Evolutionary conservation across 2,113 vertebrate species (phyloP), one percentile per base, ranked within the genome.

Genomic region (Aleadryas rufinucha): DNA sequence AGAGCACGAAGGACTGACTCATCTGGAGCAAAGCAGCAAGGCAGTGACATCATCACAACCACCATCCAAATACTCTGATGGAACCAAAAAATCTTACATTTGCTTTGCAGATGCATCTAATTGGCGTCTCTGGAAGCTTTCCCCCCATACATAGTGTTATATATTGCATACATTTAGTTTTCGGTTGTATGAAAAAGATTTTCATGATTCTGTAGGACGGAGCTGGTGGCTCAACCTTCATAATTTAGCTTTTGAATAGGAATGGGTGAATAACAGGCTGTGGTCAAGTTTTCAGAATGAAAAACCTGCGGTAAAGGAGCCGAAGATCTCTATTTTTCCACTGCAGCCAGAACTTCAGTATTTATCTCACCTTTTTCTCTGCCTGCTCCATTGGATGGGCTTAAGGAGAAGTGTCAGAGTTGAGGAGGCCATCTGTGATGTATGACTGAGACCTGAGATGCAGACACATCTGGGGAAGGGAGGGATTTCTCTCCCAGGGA

Each of bases 91-190:
- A 26, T 23, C 28, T 52, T 35, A 3, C 24, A 17, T 23, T n/a
- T 35, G 37, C 20, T 53, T 84, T 70, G 28, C 31, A 57, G 41
- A 54, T 5, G 13, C 16, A 52, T 47, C 21, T n/a, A 30, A 39
- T 26, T 47, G 42, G 11, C 3, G 7, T 31, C 24, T 69, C 41
- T 69, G 30, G 31, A 88, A 76, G 44, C 1, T 69, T 79, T 95
- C 2, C 15, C 27, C 24, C 30, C 22, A 16, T 9, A 9, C 2
- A 8, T 7, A 1, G 2, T 30, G 30, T 39, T 68, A 31, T 26
- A 4, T 28, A 56, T 37, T 0, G 0, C 17, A 64, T 27, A 4
- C 7, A 24, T 54, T 70, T 59, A 31, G 21, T 1, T 59, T 82
- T 68, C 45, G 31, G 27, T 71, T 45, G 41, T 30, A 4, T 39